Evolutionary conservation across 2,113 vertebrate species (phyloP).

Genomic region (Puffinus mauretanicus): DNA sequence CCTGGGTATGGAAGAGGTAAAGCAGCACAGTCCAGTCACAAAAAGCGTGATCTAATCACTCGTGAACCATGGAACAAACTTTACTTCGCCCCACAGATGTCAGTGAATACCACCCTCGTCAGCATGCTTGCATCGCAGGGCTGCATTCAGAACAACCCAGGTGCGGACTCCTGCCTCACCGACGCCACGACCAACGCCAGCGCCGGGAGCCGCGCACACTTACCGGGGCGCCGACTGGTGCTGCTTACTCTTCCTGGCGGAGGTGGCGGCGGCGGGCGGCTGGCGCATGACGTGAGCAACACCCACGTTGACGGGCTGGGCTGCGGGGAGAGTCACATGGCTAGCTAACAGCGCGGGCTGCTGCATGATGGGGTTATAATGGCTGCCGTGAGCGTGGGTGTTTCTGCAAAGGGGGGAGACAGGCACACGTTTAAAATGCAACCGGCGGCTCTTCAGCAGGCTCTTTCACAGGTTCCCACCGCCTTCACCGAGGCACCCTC

Average conservation of each 20-base stretch:
- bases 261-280: constrained; percentile 82
- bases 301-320: constrained; percentile 94
- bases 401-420: constrained; percentile 70
- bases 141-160: fast-evolving
- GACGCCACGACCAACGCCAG: fast-evolving
- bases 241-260: constrained; percentile 91
- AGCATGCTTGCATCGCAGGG: fast-evolving
- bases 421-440: background rate
- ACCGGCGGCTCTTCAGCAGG: fast-evolving
- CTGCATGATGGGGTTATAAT: constrained; percentile 99
- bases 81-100: fast-evolving
- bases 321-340: constrained; percentile 90
- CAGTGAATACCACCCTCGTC: fast-evolving
- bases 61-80: fast-evolving
- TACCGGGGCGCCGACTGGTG: constrained; percentile 91
- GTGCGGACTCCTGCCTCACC: fast-evolving
- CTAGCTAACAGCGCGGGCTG: constrained; percentile 91
- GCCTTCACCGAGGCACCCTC: fast-evolving
- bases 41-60: fast-evolving
- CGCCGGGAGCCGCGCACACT: fast-evolving
- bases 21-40: background rate
- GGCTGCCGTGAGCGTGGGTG: constrained; percentile 90
- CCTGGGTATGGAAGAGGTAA: fast-evolving
- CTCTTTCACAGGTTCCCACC: background rate
- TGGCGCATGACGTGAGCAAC: constrained; percentile 98